These are phyloP conservation scores for Dendrolimus pini DNA, from an alignment of 2,888 invertebrate species.

Conservation along the genomic window DNA sequence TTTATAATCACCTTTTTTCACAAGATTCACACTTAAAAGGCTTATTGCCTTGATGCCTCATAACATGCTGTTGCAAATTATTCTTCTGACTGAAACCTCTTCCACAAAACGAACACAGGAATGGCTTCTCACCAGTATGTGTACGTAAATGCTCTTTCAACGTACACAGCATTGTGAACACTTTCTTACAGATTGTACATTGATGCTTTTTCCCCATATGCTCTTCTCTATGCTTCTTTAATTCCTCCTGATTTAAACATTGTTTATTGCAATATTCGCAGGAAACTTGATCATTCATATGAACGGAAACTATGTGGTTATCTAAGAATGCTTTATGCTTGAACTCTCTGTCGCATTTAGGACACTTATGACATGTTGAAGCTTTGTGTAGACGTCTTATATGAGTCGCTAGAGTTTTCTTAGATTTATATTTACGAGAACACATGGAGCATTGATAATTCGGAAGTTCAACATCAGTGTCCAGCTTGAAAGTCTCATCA, in stretches of 20 bases:
- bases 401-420: conserved; percentile 42
- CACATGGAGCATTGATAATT: conserved; percentile 44
- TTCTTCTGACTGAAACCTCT: conserved; percentile 78
- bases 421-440: conserved; percentile 48
- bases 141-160: conserved; percentile 75
- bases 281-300: conserved; percentile 52
- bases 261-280: conserved; percentile 62
- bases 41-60: conserved; percentile 72
- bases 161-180: conserved; percentile 71
- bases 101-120: conserved; percentile 73
- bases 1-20: conserved; percentile 37
- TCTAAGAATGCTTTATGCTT: conserved; percentile 72
- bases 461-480: background rate
- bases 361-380: conserved; percentile 36
- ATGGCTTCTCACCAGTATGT: conserved; percentile 78
- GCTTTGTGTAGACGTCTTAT: conserved; percentile 44
- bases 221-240: conserved; percentile 59
- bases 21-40: conserved; percentile 65
- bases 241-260: conserved; percentile 48
- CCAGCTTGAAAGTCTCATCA: background rate
- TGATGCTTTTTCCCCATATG: conserved; percentile 69
- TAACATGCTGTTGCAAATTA: conserved; percentile 75
- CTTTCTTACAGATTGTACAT: conserved; percentile 61
- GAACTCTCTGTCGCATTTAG: conserved; percentile 67
- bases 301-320: conserved; percentile 64